Evolutionary conservation across 2,113 vertebrate species (phyloP).

Genomic region (Halichoeres trimaculatus): DNA sequence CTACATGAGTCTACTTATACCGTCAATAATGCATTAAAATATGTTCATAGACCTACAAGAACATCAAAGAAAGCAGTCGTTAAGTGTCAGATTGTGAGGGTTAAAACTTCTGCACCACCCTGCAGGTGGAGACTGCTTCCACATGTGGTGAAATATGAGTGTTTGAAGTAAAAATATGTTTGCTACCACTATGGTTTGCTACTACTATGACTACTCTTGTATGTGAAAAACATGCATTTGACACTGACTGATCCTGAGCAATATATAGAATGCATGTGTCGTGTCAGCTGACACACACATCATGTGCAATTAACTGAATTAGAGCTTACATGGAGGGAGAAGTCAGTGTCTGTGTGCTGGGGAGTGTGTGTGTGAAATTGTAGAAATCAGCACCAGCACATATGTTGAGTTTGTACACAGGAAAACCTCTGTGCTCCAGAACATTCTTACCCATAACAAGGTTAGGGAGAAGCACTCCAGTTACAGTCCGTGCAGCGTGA

Average conservation of each 20-base stretch:
- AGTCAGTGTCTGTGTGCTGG: conserved; percentile 11
- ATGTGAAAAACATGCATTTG: neutral
- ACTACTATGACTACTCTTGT: neutral
- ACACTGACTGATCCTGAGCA: neutral
- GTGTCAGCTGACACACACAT: conserved; percentile 18
- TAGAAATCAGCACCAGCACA: conserved; percentile 20
- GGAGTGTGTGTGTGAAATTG: conserved; percentile 9
- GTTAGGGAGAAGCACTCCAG: conserved; percentile 16
- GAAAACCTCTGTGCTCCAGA: neutral
- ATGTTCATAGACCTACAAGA: no score
- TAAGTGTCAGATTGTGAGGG: no score
- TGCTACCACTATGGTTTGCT: no score
- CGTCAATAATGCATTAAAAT: no score
- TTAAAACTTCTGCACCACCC: neutral
- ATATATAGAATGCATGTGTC: neutral
- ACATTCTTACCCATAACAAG: conserved; percentile 39
- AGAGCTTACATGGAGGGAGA: neutral
- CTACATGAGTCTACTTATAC: no score
- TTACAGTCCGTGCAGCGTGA: conserved; percentile 6
- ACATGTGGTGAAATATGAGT: neutral
- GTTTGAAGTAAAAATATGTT: neutral
- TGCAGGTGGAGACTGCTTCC: neutral
- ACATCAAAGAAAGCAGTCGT: no score
- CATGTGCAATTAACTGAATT: conserved; percentile 38
- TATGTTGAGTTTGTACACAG: neutral